Conservation (phyloP, 1,140 invertebrate species). For the Pararge aegeria region DNA sequence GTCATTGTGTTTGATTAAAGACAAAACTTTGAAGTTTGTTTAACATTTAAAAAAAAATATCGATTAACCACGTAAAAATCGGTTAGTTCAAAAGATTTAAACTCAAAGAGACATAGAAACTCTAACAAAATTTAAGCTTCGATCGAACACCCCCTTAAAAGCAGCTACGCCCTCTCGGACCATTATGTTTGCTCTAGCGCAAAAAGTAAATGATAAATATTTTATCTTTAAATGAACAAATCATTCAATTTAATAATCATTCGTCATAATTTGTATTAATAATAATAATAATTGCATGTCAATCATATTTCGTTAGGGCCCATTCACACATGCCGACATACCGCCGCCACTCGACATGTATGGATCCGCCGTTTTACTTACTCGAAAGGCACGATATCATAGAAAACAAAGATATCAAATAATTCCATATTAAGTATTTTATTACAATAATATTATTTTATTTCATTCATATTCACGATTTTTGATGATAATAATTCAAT, state of each 20-base stretch:
- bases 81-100: no score
- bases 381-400: not conserved
- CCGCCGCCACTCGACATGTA: not conserved
- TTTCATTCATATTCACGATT: no score
- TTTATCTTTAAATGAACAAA: slow-evolving; percentile 23
- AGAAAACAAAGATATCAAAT: not conserved
- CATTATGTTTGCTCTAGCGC: not conserved
- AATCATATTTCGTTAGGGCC: not conserved
- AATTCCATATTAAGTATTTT: not conserved
- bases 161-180: no score
- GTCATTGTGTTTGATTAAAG: no score
- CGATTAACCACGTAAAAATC: no score
- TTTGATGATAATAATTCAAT: not conserved
- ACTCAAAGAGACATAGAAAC: no score
- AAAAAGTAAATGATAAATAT: slow-evolving; percentile 16
- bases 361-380: no score
- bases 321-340: not conserved
- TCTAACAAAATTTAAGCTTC: no score
- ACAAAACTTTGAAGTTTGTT: no score
- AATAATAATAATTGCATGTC: not conserved
- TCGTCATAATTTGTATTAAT: not conserved
- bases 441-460: no score
- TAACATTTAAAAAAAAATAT: no score
- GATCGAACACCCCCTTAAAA: no score
- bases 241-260: not conserved